phyloP scores from a whole-genome alignment of 2,113 vertebrate genomes.

The Pycnonotus jocosus region DNA sequence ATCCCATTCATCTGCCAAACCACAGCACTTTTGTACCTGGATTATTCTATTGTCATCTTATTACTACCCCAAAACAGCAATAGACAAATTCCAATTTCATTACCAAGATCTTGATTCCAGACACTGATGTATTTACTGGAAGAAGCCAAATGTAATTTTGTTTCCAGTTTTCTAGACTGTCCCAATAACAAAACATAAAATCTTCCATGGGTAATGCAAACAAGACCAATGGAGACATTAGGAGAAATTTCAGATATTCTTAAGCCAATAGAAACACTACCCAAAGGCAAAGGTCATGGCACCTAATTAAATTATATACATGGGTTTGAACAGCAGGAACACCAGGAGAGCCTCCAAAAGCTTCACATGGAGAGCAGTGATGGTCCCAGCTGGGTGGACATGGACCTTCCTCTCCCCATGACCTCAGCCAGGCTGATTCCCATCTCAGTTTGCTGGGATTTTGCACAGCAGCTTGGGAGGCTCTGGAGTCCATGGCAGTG shows the following conservation, averaged over 20 bases:
- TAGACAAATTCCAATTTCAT: background rate
- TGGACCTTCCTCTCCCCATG: fast-evolving
- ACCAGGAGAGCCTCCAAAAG: background rate
- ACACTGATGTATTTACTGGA: background rate
- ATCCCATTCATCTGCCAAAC: background rate
- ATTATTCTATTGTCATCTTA: background rate
- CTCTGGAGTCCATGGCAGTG: fast-evolving
- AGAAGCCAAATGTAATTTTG: background rate
- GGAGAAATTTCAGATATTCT: background rate
- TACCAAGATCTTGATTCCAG: background rate
- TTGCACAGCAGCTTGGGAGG: background rate
- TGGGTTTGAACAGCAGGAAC: background rate
- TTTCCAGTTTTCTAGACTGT: background rate
- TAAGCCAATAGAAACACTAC: background rate
- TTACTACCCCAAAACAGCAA: background rate
- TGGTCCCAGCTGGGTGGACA: background rate
- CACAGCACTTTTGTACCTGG: background rate
- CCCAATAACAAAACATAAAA: background rate
- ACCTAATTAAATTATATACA: background rate
- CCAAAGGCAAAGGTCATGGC: background rate
- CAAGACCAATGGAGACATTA: background rate
- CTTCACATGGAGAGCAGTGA: fast-evolving
- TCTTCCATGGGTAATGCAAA: background rate
- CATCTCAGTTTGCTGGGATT: background rate
- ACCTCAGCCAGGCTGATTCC: background rate